Evolutionary conservation across 1,140 invertebrate species (phyloP).

Genomic region (Pachyrhynchus sulphureomaculatus): DNA sequence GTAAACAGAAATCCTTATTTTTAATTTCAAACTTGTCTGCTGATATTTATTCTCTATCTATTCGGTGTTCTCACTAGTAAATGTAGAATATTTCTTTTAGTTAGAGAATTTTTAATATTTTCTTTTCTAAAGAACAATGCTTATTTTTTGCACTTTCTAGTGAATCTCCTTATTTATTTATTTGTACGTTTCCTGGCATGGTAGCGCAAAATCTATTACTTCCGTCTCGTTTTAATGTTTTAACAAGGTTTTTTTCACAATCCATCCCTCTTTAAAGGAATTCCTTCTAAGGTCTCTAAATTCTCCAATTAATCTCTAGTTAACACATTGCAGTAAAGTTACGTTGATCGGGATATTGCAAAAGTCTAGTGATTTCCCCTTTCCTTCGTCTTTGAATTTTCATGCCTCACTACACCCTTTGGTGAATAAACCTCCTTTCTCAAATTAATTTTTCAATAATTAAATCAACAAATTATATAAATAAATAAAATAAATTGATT

Average conservation of each 20-base stretch:
- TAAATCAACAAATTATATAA: no score
- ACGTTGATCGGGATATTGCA: no score
- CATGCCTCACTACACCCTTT: no score
- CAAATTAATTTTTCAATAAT: no score
- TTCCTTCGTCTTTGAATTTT: no score
- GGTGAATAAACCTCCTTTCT: no score
- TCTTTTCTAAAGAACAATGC: not conserved
- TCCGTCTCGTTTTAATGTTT: not conserved
- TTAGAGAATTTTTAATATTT: not conserved
- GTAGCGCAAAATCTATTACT: not conserved
- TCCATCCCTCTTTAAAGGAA: no score
- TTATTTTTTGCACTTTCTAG: not conserved
- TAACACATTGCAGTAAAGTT: no score
- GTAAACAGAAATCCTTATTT: slow-evolving; percentile 15
- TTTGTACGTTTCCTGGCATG: not conserved
- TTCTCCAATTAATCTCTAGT: no score
- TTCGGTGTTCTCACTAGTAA: slow-evolving; percentile 46
- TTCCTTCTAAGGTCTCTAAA: no score
- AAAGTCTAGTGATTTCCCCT: no score
- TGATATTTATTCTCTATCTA: slow-evolving; percentile 42
- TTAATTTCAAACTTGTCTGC: slow-evolving; percentile 5
- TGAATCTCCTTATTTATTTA: not conserved
- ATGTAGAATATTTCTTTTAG: slow-evolving; percentile 40
- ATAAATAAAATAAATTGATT: no score
- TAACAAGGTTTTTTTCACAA: not conserved